phyloP scores from a whole-genome alignment of 2,797 vertebrate genomes.

The Chelmon rostratus region DNA sequence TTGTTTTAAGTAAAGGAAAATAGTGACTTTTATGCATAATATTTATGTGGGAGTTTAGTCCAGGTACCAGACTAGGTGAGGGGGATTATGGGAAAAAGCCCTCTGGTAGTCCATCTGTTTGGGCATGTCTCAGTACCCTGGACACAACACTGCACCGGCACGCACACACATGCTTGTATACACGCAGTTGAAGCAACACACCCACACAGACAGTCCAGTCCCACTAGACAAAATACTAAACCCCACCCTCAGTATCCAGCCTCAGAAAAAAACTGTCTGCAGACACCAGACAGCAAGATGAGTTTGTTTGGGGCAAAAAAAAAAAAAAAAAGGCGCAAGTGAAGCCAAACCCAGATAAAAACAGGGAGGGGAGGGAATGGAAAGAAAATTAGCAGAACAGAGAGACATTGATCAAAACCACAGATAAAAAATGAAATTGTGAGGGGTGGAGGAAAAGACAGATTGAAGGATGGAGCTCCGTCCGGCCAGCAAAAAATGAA shows the following conservation, averaged over 20 bases:
- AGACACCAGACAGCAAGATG: neutral
- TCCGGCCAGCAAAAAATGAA: constrained; percentile 52
- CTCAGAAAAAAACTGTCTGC: constrained; percentile 5
- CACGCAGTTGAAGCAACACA: constrained; percentile 25
- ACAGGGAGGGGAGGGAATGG: neutral
- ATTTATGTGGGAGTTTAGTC: constrained; percentile 16
- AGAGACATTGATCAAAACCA: constrained; percentile 45
- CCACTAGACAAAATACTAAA: constrained; percentile 36
- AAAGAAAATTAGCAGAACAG: constrained; percentile 28
- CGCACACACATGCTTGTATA: constrained; percentile 28
- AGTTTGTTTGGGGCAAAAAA: constrained; percentile 10
- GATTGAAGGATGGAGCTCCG: constrained; percentile 50
- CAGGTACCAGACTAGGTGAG: constrained; percentile 45
- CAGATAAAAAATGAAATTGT: constrained; percentile 45
- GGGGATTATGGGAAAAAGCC: constrained; percentile 60
- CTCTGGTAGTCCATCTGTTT: constrained; percentile 67
- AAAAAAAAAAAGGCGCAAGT: constrained; percentile 1
- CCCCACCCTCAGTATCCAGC: constrained; percentile 24
- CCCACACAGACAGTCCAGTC: constrained; percentile 34
- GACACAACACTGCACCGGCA: constrained; percentile 48
- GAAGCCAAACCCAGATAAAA: neutral
- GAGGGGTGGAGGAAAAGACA: constrained; percentile 23
- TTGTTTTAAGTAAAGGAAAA: neutral
- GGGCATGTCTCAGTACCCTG: constrained; percentile 52
- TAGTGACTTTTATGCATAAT: constrained; percentile 5